These are phyloP conservation scores for Mesembrinibis cayennensis DNA, from an alignment of 2,113 vertebrate species.

Conservation along the genomic window DNA sequence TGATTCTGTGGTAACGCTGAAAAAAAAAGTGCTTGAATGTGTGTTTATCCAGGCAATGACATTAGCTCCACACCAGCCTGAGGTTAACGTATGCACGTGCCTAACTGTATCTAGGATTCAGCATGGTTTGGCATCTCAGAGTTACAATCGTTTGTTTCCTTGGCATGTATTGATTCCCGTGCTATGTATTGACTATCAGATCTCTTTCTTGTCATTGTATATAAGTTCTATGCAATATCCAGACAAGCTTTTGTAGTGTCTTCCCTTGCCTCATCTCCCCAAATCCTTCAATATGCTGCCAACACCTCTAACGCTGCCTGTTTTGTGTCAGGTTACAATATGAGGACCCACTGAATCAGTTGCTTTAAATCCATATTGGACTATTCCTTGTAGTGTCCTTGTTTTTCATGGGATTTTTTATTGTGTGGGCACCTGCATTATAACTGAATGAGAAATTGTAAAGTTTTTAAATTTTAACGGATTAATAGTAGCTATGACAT, in stretches of 20 bases:
- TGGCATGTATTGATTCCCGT: background rate
- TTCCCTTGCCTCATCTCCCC: fast-evolving
- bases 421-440: background rate
- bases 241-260: background rate
- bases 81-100: background rate
- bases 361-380: background rate
- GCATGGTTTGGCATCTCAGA: background rate
- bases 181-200: background rate
- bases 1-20: background rate
- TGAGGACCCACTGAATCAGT: background rate
- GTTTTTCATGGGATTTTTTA: background rate
- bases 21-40: background rate
- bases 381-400: background rate
- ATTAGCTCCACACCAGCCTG: background rate
- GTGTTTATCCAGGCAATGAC: background rate
- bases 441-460: background rate
- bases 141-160: background rate
- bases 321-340: background rate
- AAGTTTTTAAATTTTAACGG: background rate
- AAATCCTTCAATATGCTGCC: background rate
- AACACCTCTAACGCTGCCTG: background rate
- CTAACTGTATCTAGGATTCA: background rate
- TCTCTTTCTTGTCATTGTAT: background rate
- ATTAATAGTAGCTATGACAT: background rate
- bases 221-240: background rate